These are phyloP conservation scores for Mayetiola destructor DNA, from an alignment of 2,888 invertebrate genomes.

Conservation along the genomic window DNA sequence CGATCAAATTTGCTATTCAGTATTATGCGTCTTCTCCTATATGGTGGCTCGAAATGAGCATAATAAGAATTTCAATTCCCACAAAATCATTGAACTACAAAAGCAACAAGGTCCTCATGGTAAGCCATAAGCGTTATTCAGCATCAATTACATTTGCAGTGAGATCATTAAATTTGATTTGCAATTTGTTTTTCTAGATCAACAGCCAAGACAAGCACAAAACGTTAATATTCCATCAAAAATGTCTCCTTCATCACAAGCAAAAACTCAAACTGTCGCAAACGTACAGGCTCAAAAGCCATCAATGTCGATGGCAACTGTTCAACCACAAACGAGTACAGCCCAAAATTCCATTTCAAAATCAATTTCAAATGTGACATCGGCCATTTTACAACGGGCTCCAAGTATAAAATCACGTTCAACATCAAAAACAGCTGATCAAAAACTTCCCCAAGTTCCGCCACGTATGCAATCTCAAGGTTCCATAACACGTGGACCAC, in stretches of 20 bases:
- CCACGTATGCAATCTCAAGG: constrained; percentile 31
- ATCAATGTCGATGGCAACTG: constrained; percentile 17
- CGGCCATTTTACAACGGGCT: constrained; percentile 14
- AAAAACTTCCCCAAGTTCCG: constrained; percentile 29
- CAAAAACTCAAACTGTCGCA: not conserved
- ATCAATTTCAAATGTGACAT: constrained; percentile 19
- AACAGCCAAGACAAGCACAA: not conserved
- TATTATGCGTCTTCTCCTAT: constrained; percentile 97
- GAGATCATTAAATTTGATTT: not conserved
- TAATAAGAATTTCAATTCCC: constrained; percentile 35
- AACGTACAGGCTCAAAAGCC: constrained; percentile 18
- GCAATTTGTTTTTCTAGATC: not conserved
- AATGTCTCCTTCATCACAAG: not conserved
- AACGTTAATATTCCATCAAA: not conserved
- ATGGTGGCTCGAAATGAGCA: constrained; percentile 84
- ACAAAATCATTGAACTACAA: constrained; percentile 27
- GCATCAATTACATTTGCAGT: not conserved
- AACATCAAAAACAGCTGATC: constrained; percentile 21
- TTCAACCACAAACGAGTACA: constrained; percentile 14
- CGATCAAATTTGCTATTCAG: constrained; percentile 98
- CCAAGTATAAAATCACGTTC: constrained; percentile 18
- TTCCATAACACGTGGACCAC: constrained; percentile 28
- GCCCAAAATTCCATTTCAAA: not conserved
- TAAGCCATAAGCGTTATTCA: constrained; percentile 19
- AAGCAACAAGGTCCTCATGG: constrained; percentile 24